Evolutionary conservation across 2,113 vertebrate species (phyloP), one percentile per base, ranked within the genome.

Genomic region (Periophthalmus modestus): DNA sequence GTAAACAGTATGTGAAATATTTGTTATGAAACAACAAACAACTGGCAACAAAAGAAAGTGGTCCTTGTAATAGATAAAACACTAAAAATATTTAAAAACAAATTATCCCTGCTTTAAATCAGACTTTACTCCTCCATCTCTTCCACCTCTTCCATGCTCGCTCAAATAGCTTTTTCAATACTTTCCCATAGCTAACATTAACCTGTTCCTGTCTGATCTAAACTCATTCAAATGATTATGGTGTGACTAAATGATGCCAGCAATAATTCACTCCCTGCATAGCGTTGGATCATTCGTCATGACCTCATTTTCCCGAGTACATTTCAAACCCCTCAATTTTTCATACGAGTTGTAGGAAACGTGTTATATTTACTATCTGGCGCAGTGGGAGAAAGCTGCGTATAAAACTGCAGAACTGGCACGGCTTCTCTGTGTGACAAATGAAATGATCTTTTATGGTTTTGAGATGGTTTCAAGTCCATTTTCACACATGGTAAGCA

Each of bases 311-410:
- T 88, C 72, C 82, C 2, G 36, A 68, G 52, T 39, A 84, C 76
- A 83, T 82, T 82, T 88, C 79, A 84, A 77, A 58, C 54, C 55
- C 15, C 66, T 89, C 78, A 81, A 88, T 89, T 85, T 83, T 89
- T 86, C 72, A 88, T 80, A 66, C 70, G 67, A 68, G 43, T 81
- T 84, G 34, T 84, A 81, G 73, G 52, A 28, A 85, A 78, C 75
- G 77, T 82, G 75, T 82, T 66, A 77, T 77, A 77, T 82, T 87
- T 79, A 74, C 78, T 62, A 50, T 80, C 33, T 69, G 43, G 67
- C 66, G 46, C 59, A 28, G 57, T 28, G 73, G 71, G 36, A 67
- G 73, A 75, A 34, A 3, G 7, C 28, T 54, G 39, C 16, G 21
- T 48, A 62, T 43, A 47, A 71, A 74, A 80, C 36, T 72, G 5